phyloP scores from a whole-genome alignment of 2,797 vertebrate species.

The Melanotaenia maccullochi region DNA sequence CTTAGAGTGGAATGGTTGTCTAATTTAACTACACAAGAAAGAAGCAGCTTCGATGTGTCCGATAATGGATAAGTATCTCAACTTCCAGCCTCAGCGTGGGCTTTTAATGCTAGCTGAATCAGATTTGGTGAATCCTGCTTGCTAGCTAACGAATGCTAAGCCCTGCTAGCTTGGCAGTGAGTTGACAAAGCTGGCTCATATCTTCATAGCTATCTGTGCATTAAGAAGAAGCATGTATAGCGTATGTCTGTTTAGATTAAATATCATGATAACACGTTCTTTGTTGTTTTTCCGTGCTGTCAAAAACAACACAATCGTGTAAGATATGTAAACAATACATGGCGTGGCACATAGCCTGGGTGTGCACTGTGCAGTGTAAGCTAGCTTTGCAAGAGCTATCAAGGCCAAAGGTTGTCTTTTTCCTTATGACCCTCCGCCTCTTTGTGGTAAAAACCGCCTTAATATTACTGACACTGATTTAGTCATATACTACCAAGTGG shows the following conservation, averaged over 20 bases:
- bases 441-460: neutral
- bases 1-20: fast-evolving
- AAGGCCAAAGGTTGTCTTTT: slow-evolving; percentile 37
- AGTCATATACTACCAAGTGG: neutral
- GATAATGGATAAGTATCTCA: slow-evolving; percentile 12
- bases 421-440: neutral
- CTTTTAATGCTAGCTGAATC: slow-evolving; percentile 47
- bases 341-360: slow-evolving; percentile 76
- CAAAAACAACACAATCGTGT: slow-evolving; percentile 45
- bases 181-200: slow-evolving; percentile 56
- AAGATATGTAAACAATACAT: slow-evolving; percentile 86
- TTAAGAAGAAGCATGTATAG: neutral
- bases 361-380: slow-evolving; percentile 63
- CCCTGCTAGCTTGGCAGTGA: slow-evolving; percentile 57
- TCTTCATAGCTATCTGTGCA: neutral
- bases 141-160: slow-evolving; percentile 57
- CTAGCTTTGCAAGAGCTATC: slow-evolving; percentile 53
- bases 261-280: neutral
- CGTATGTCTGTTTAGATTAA: neutral
- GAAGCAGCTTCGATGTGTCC: slow-evolving; percentile 22
- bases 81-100: slow-evolving; percentile 15
- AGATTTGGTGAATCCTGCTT: slow-evolving; percentile 59
- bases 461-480: slow-evolving; percentile 9
- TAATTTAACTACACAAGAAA: neutral
- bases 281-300: slow-evolving; percentile 39